Percentiles rank a stretch among this genome's conserved stretches.
Conservation (phyloP, 2,797 vertebrate species). For the Pseudochaenichthys georgianus region DNA sequence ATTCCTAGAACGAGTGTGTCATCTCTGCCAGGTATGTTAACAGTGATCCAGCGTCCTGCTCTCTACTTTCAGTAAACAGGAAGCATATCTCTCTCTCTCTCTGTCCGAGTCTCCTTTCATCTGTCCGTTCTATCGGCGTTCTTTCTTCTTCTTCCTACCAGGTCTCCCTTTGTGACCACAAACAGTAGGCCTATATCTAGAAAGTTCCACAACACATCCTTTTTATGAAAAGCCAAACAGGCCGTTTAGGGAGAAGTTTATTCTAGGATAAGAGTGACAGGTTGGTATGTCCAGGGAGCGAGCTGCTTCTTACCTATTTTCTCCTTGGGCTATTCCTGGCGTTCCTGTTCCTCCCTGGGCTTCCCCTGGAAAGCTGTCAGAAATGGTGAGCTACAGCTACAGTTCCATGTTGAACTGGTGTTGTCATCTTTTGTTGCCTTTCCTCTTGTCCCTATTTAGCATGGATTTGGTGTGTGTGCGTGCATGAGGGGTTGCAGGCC, state of each 20-base stretch:
- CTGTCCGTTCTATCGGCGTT: slow-evolving; percentile 28
- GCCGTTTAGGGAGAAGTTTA: slow-evolving; percentile 24
- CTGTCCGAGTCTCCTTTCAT: slow-evolving; percentile 54
- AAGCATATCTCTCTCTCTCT: slow-evolving; percentile 64
- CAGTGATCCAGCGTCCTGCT: slow-evolving; percentile 20
- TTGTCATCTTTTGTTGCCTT: slow-evolving; percentile 69
- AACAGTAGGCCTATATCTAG: slow-evolving; percentile 37
- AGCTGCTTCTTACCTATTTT: slow-evolving; percentile 67
- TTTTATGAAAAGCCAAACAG: slow-evolving; percentile 52
- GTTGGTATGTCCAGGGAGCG: slow-evolving; percentile 36
- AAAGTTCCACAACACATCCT: slow-evolving; percentile 38
- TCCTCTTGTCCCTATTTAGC: slow-evolving; percentile 62
- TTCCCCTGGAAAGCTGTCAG: slow-evolving; percentile 74
- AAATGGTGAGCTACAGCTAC: slow-evolving; percentile 55
- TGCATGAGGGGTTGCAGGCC: slow-evolving; percentile 34
- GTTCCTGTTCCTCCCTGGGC: slow-evolving; percentile 67
- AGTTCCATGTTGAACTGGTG: slow-evolving; percentile 47
- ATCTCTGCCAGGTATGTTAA: not conserved
- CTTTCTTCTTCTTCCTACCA: slow-evolving; percentile 40
- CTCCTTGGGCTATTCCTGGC: slow-evolving; percentile 72
- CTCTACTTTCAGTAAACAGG: slow-evolving; percentile 74
- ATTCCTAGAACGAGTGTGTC: slow-evolving; percentile 17
- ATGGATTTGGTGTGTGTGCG: slow-evolving; percentile 34
- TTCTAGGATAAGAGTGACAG: slow-evolving; percentile 52
- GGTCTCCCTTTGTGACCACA: slow-evolving; percentile 27